phyloP scores from a whole-genome alignment of 2,797 vertebrate species.

The Xerus rutilus region DNA sequence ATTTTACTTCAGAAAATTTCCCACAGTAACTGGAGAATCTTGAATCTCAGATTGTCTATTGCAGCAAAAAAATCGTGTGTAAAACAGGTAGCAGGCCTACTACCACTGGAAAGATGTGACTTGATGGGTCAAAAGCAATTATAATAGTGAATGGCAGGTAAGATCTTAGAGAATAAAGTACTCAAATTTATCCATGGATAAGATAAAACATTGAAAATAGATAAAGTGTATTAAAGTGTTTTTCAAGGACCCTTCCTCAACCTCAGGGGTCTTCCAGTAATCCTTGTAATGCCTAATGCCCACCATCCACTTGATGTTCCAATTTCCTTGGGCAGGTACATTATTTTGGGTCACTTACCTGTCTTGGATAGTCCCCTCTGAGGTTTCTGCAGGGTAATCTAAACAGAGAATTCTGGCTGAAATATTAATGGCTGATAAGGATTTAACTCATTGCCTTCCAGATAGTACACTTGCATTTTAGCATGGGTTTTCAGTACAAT shows the following conservation, averaged over 20 bases:
- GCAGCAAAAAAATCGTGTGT: neutral
- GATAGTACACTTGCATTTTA: constrained; percentile 23
- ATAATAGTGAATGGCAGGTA: constrained; percentile 9
- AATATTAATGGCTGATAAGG: constrained; percentile 28
- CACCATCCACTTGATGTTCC: neutral
- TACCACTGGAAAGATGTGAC: neutral
- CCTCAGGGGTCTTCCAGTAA: neutral
- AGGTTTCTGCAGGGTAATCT: constrained; percentile 51
- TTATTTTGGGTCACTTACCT: constrained; percentile 59
- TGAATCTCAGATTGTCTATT: neutral
- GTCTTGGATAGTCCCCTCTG: constrained; percentile 8
- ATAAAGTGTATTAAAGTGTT: neutral
- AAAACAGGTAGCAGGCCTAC: neutral
- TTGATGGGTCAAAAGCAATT: constrained; percentile 20
- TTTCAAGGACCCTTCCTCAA: neutral
- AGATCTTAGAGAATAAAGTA: constrained; percentile 10
- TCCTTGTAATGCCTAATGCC: neutral
- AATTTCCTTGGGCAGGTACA: neutral
- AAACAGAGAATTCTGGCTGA: constrained; percentile 47
- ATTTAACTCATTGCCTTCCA: constrained; percentile 57
- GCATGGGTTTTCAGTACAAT: neutral
- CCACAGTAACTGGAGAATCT: constrained; percentile 28
- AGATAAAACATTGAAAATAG: constrained; percentile 30
- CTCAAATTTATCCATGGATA: neutral
- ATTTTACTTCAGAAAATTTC: constrained; percentile 68